These are phyloP conservation scores for Rhabdomys dilectus DNA, from an alignment of 2,113 vertebrate species.

Conservation along the genomic window DNA sequence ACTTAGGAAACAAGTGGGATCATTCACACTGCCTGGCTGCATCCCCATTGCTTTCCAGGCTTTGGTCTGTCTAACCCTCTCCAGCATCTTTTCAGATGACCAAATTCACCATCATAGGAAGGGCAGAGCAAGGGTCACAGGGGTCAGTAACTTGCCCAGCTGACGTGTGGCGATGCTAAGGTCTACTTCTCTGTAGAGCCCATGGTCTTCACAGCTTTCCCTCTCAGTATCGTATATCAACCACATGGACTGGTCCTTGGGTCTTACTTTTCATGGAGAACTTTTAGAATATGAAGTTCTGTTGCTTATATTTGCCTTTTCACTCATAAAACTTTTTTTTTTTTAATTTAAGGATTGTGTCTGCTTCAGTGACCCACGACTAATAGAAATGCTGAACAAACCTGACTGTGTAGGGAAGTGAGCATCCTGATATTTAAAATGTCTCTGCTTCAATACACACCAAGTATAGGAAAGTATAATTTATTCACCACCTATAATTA, in stretches of 20 bases:
- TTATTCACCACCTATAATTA: slow-evolving; percentile 45
- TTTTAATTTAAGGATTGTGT: slow-evolving; percentile 35
- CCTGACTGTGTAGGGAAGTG: neutral
- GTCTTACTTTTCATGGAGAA: neutral
- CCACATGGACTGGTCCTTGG: neutral
- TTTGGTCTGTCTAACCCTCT: neutral
- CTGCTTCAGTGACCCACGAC: neutral
- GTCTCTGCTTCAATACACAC: slow-evolving; percentile 17
- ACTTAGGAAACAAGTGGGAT: neutral
- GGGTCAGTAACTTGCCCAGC: neutral
- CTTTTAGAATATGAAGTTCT: neutral
- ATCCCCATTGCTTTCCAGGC: neutral
- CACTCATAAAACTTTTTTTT: neutral
- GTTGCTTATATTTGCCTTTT: neutral
- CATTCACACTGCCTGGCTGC: neutral
- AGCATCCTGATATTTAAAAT: slow-evolving; percentile 33
- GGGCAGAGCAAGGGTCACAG: neutral
- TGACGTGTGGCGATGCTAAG: neutral
- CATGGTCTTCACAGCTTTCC: accelerated
- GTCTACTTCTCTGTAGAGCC: neutral
- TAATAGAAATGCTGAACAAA: slow-evolving; percentile 33
- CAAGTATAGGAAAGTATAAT: slow-evolving; percentile 41
- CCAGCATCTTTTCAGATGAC: neutral
- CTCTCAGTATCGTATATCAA: neutral
- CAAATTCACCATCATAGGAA: neutral